Evolutionary conservation across 2,888 invertebrate species (phyloP).

Genomic region (Nasonovia ribisnigri): DNA sequence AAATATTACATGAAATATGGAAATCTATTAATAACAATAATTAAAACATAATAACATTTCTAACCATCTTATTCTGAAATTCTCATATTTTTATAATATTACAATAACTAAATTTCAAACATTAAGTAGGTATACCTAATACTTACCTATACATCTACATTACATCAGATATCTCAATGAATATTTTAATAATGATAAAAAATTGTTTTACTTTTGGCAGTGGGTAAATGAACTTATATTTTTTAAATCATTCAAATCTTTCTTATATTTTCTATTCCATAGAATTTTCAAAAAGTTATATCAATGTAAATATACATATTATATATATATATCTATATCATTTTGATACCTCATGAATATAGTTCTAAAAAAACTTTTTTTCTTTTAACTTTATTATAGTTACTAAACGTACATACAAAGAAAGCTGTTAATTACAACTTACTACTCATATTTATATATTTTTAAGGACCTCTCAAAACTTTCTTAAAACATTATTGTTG

Average conservation of each 20-base stretch:
- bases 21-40: neutral
- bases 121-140: neutral
- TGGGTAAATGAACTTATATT: too few species aligned
- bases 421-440: slow-evolving; percentile 24
- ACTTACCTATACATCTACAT: neutral
- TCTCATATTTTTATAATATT: neutral
- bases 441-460: slow-evolving; percentile 41
- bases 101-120: neutral
- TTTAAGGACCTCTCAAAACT: slow-evolving; percentile 73
- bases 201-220: neutral
- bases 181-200: neutral
- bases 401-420: neutral
- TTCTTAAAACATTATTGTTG: slow-evolving; percentile 69
- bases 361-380: neutral
- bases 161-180: neutral
- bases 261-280: neutral
- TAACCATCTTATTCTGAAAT: neutral
- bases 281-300: neutral
- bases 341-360: neutral
- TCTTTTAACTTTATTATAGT: slow-evolving; percentile 10
- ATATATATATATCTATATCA: neutral
- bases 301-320: neutral
- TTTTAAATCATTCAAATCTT: too few species aligned
- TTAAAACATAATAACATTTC: neutral
- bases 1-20: neutral